A percentile compares a stretch with the other conserved stretches of the same genome.
phyloP scores from a whole-genome alignment of 2,113 vertebrate genomes.

The Malurus elegans region DNA sequence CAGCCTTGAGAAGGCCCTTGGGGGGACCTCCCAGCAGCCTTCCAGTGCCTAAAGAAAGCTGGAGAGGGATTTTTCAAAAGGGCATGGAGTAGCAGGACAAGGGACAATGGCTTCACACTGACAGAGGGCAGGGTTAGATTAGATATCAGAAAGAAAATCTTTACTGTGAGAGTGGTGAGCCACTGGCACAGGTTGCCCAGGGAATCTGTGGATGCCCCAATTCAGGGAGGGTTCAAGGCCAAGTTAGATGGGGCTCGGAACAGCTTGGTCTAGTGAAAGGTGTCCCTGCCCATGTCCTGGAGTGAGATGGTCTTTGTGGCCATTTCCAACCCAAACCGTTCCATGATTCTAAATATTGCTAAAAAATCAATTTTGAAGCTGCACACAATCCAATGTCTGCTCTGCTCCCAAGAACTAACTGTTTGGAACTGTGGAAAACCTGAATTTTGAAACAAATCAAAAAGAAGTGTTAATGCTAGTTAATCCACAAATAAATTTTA shows the following conservation, averaged over 20 bases:
- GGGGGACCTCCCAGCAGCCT: neutral
- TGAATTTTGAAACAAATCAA: conserved; percentile 20
- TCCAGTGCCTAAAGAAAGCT: neutral
- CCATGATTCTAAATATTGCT: neutral
- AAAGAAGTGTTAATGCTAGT: neutral
- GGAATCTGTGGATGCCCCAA: neutral
- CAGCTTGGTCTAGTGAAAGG: neutral
- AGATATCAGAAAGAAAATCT: neutral
- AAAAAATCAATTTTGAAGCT: neutral
- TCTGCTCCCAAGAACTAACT: neutral
- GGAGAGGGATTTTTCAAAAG: neutral
- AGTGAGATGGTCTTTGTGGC: neutral
- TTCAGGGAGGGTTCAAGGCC: neutral
- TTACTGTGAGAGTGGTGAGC: neutral
- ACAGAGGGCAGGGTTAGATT: neutral
- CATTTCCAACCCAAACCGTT: neutral
- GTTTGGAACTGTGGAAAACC: neutral
- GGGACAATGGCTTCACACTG: neutral
- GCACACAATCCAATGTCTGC: neutral
- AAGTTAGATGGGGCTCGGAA: neutral
- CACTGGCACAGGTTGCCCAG: neutral
- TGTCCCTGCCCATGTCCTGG: neutral
- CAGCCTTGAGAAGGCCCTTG: neutral
- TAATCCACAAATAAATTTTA: neutral
- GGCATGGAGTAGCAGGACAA: neutral